Percentiles rank a stretch among this genome's conserved stretches.
phyloP scores from a whole-genome alignment of 2,113 vertebrate species.

The Sinocyclocheilus anophthalmus region DNA sequence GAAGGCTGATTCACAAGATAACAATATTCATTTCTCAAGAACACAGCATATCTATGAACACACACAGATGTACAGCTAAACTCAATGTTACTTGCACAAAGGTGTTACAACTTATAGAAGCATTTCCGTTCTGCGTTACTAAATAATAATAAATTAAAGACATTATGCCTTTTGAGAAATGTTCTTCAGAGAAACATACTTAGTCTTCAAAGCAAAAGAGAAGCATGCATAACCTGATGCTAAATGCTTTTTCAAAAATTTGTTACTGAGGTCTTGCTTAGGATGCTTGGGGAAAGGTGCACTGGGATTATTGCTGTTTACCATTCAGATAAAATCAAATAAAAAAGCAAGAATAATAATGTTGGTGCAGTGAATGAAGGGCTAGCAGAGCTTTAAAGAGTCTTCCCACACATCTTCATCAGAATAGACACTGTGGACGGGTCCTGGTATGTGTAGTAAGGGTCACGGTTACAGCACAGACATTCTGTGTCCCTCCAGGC shows the following conservation, averaged over 20 bases:
- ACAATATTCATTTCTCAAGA: neutral
- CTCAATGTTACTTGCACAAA: no score
- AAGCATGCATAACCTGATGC: neutral
- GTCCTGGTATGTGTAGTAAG: slow-evolving; percentile 24
- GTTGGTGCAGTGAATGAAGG: neutral
- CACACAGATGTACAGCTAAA: neutral
- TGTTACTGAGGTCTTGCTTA: neutral
- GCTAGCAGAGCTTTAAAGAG: neutral
- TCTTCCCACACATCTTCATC: neutral
- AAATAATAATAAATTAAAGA: neutral
- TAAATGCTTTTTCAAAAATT: neutral
- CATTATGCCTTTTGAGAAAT: no score
- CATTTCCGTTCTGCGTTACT: neutral
- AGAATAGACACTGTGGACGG: neutral
- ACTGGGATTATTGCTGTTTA: neutral
- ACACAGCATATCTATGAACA: neutral
- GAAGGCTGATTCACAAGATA: neutral
- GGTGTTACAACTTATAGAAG: neutral
- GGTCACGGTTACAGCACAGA: slow-evolving; percentile 36
- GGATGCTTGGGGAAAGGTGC: neutral
- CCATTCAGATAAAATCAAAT: neutral
- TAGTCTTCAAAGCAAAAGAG: neutral
- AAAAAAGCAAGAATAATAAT: neutral
- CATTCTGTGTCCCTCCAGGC: neutral
- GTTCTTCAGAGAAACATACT: no score